A percentile compares a stretch with the other conserved stretches of the same genome.
phyloP scores from a whole-genome alignment of 2,113 vertebrate species.

The Chiloscyllium plagiosum region DNA sequence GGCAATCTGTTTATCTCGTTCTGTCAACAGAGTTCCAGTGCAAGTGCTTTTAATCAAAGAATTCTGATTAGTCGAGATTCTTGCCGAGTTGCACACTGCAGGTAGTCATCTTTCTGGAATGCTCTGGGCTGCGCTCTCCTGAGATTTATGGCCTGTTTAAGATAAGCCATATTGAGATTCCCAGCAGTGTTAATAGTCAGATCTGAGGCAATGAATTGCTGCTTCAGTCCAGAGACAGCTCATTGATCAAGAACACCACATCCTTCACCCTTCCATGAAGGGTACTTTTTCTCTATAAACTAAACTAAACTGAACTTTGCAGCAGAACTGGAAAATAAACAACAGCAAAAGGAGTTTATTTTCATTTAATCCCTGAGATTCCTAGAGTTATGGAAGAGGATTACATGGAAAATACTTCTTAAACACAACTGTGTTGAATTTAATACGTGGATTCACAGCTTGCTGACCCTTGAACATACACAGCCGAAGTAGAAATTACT shows the following conservation, averaged over 20 bases:
- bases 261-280: constrained; percentile 39
- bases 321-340: constrained; percentile 6
- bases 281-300: constrained; percentile 36
- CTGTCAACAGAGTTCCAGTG: background rate
- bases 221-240: constrained; percentile 39
- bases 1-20: constrained; percentile 31
- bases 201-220: constrained; percentile 36
- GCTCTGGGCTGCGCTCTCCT: constrained; percentile 40
- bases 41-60: constrained; percentile 32
- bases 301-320: constrained; percentile 31
- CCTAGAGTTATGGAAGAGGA: background rate
- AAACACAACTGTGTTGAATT: background rate
- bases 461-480: background rate
- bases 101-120: constrained; percentile 26
- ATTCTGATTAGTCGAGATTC: constrained; percentile 33
- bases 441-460: background rate
- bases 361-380: background rate
- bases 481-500: background rate
- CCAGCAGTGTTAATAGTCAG: constrained; percentile 39
- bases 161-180: constrained; percentile 38
- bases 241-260: constrained; percentile 39
- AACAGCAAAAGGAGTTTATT: background rate
- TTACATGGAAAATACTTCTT: background rate
- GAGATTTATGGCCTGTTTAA: constrained; percentile 40
- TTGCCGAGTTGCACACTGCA: background rate